Percentiles rank a stretch among this genome's conserved stretches.
phyloP scores from a whole-genome alignment of 2,888 invertebrate genomes.

The Strigamia maritima region DNA sequence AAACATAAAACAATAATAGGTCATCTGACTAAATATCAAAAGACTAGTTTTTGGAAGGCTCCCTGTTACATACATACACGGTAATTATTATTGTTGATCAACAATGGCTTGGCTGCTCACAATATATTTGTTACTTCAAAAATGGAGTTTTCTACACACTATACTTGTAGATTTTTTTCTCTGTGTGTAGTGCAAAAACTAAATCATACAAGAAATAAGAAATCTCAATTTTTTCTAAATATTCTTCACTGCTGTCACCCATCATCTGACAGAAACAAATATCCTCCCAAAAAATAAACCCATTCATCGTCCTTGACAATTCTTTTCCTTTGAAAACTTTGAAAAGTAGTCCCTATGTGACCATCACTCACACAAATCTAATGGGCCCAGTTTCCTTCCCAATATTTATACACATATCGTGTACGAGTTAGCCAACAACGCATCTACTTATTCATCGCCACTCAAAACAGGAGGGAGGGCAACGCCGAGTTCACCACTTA shows the following conservation, averaged over 20 bases:
- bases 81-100: too few relatives aligned
- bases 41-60: too few relatives aligned
- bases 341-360: slow-evolving; percentile 5
- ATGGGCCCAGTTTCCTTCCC: not conserved
- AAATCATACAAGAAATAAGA: too few relatives aligned
- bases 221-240: too few relatives aligned
- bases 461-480: not conserved
- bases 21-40: too few relatives aligned
- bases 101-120: too few relatives aligned
- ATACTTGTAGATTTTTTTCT: too few relatives aligned
- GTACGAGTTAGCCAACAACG: not conserved
- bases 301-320: not conserved
- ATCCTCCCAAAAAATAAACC: not conserved
- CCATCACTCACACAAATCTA: not conserved
- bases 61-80: too few relatives aligned
- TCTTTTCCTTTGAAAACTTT: not conserved
- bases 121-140: too few relatives aligned
- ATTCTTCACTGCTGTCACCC: not conserved
- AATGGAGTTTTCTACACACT: too few relatives aligned
- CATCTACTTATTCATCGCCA: slow-evolving; percentile 2
- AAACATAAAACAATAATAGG: too few relatives aligned
- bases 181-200: too few relatives aligned
- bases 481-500: not conserved
- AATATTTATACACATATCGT: slow-evolving; percentile 21
- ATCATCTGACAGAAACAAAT: not conserved